Percentiles rank a stretch among this genome's conserved stretches.
Conservation (phyloP, 2,113 vertebrate species). For the Mola mola region DNA sequence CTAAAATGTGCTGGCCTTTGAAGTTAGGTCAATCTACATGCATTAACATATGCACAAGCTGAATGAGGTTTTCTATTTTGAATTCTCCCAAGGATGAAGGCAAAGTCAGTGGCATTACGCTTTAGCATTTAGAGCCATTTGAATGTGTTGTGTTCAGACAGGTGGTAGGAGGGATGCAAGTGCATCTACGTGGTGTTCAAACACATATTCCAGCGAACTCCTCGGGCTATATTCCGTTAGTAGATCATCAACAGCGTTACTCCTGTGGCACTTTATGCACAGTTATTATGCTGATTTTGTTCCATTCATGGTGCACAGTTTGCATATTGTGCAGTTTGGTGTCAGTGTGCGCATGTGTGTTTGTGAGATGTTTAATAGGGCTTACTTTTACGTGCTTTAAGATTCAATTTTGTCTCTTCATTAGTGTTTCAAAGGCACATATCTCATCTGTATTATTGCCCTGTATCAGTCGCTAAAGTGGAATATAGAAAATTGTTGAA, state of each 20-base stretch:
- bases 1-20: slow-evolving; percentile 30
- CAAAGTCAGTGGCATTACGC: slow-evolving; percentile 38
- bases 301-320: slow-evolving; percentile 9
- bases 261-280: slow-evolving; percentile 25
- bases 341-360: slow-evolving; percentile 2
- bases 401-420: slow-evolving; percentile 17
- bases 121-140: slow-evolving; percentile 37
- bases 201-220: slow-evolving; percentile 19
- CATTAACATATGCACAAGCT: slow-evolving; percentile 30
- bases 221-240: slow-evolving; percentile 11
- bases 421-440: neutral
- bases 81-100: slow-evolving; percentile 41
- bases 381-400: slow-evolving; percentile 10
- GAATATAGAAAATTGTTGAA: slow-evolving; percentile 13
- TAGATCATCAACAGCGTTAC: slow-evolving; percentile 45
- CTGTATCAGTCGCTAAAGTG: slow-evolving; percentile 11
- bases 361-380: slow-evolving; percentile 1
- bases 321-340: slow-evolving; percentile 2
- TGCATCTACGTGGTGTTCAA: slow-evolving; percentile 46
- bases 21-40: slow-evolving; percentile 38
- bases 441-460: slow-evolving; percentile 18
- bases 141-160: slow-evolving; percentile 49
- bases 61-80: slow-evolving; percentile 45
- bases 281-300: slow-evolving; percentile 41
- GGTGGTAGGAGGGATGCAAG: slow-evolving; percentile 45